phyloP scores from a whole-genome alignment of 2,888 invertebrate genomes.

The Ichneumoninae sp. region DNA sequence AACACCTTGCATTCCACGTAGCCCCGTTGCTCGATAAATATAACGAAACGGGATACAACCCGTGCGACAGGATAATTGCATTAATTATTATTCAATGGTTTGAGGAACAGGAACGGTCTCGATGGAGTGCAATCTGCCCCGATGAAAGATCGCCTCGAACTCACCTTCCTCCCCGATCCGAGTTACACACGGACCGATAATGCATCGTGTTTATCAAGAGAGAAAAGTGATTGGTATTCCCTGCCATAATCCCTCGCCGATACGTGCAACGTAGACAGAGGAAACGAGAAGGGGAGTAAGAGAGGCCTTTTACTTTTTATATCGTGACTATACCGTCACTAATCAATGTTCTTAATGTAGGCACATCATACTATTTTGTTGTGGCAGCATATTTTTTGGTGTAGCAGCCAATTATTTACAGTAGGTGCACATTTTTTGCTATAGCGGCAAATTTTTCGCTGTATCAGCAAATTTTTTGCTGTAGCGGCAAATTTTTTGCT shows the following conservation, averaged over 20 bases:
- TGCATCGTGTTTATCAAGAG: constrained; percentile 3
- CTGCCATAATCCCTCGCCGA: constrained; percentile 1
- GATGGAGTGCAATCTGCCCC: neutral
- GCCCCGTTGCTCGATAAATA: constrained; percentile 1
- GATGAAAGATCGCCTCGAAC: constrained; percentile 21
- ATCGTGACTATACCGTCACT: too few relatives aligned
- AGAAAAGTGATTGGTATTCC: constrained; percentile 45
- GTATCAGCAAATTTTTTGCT: too few relatives aligned
- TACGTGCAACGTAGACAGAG: neutral
- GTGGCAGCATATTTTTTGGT: too few relatives aligned
- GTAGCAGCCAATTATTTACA: too few relatives aligned
- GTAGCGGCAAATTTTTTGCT: too few relatives aligned
- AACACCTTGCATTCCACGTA: neutral
- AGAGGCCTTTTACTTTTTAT: constrained; percentile 23
- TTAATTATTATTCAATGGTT: constrained; percentile 59
- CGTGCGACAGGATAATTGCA: constrained; percentile 44
- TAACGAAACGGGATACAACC: constrained; percentile 30
- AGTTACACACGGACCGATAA: constrained; percentile 19
- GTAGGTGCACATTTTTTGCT: too few relatives aligned
- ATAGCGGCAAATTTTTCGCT: too few relatives aligned
- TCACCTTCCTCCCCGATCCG: constrained; percentile 1
- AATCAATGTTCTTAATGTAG: too few relatives aligned
- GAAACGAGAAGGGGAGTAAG: neutral
- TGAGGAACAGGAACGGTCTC: constrained; percentile 3
- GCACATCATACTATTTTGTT: too few relatives aligned